Conservation (phyloP, 2,888 invertebrate species). For the Nymphalis polychloros region DNA sequence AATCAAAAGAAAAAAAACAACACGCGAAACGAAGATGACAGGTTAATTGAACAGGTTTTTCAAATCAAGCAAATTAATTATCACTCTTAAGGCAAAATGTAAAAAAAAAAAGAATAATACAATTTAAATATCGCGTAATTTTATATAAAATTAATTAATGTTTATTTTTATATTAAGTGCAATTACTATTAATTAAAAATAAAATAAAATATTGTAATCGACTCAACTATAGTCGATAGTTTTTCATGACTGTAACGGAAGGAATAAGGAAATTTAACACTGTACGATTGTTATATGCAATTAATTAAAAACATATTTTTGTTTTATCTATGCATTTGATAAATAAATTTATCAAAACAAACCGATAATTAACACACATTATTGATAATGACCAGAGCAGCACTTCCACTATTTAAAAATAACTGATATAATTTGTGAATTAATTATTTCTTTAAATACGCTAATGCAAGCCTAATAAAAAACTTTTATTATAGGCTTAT, state of each 20-base stretch:
- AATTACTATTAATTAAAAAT: too few species aligned
- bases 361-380: background rate
- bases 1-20: slow-evolving; percentile 32
- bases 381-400: background rate
- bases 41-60: slow-evolving; percentile 31
- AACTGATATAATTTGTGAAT: background rate
- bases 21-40: slow-evolving; percentile 35
- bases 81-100: slow-evolving; percentile 6
- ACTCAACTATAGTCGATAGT: background rate
- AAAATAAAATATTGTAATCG: too few species aligned
- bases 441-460: too few species aligned
- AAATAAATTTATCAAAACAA: background rate
- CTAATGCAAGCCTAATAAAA: too few species aligned
- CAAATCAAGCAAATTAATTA: slow-evolving; percentile 25
- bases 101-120: slow-evolving; percentile 9
- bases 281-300: background rate
- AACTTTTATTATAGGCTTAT: too few species aligned
- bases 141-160: too few species aligned
- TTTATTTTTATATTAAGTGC: background rate
- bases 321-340: background rate
- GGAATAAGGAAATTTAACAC: background rate
- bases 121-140: background rate
- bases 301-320: background rate
- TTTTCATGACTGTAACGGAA: background rate
- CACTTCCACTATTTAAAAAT: background rate